phyloP scores from a whole-genome alignment of 2,797 vertebrate genomes.

The Thalassophryne amazonica region DNA sequence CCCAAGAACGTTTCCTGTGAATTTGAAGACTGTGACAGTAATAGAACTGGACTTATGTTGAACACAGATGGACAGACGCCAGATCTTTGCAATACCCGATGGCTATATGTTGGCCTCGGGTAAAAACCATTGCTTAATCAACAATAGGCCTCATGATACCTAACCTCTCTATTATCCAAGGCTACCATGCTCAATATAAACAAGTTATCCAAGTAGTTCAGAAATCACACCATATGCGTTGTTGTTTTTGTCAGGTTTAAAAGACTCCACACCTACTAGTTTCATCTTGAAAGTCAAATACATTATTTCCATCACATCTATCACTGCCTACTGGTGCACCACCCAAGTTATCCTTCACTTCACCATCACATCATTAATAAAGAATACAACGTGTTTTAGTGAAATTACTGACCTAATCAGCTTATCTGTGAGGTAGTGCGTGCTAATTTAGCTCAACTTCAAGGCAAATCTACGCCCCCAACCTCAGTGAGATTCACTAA shows the following conservation, averaged over 20 bases:
- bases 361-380: constrained; percentile 80
- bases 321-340: constrained; percentile 55
- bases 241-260: constrained; percentile 34
- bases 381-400: constrained; percentile 80
- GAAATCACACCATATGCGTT: constrained; percentile 16
- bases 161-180: constrained; percentile 12
- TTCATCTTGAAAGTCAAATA: constrained; percentile 47
- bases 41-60: no score
- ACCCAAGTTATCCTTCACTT: constrained; percentile 60
- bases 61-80: no score
- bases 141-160: constrained; percentile 7
- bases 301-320: constrained; percentile 30
- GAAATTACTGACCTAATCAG: constrained; percentile 74
- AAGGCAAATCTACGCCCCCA: constrained; percentile 75
- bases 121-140: constrained; percentile 27
- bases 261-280: constrained; percentile 21
- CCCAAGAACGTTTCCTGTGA: no score
- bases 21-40: no score
- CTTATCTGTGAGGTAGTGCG: constrained; percentile 76
- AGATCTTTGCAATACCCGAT: no score
- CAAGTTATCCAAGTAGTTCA: constrained; percentile 30
- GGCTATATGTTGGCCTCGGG: no score
- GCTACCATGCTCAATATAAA: constrained; percentile 27
- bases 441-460: constrained; percentile 82
- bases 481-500: constrained; percentile 60